Evolutionary conservation across 2,113 vertebrate species (phyloP).

Genomic region (Geococcyx californianus): DNA sequence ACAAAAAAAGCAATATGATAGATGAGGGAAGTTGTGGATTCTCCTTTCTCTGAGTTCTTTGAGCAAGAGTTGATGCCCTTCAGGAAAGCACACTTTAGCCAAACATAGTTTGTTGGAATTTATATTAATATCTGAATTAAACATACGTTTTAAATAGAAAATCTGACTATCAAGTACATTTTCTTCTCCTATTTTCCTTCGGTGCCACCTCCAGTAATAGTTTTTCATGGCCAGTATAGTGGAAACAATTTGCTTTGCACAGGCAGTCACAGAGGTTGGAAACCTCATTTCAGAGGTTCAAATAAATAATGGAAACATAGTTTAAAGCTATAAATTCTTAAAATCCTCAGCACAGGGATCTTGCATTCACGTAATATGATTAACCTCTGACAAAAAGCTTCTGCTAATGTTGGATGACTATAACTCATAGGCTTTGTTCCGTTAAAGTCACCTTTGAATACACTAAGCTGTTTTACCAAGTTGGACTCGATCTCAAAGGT

Average conservation of each 20-base stretch:
- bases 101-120: neutral
- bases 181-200: neutral
- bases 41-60: neutral
- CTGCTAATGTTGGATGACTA: neutral
- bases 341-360: neutral
- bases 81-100: neutral
- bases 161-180: neutral
- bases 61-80: neutral
- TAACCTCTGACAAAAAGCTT: neutral
- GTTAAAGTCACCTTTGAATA: neutral
- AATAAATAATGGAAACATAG: neutral
- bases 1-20: neutral
- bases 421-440: neutral
- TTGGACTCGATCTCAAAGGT: too few species aligned
- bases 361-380: neutral
- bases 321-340: neutral
- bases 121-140: neutral
- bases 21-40: neutral
- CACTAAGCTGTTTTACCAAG: neutral
- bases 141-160: neutral
- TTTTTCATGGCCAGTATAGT: neutral
- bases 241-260: neutral
- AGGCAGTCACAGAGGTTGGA: neutral
- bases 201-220: fast-evolving
- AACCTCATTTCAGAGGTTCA: neutral